Percentiles rank a stretch among this genome's conserved stretches.
These are phyloP conservation scores for Anagyrus pseudococci DNA, from an alignment of 2,888 invertebrate genomes.

Conservation along the genomic window DNA sequence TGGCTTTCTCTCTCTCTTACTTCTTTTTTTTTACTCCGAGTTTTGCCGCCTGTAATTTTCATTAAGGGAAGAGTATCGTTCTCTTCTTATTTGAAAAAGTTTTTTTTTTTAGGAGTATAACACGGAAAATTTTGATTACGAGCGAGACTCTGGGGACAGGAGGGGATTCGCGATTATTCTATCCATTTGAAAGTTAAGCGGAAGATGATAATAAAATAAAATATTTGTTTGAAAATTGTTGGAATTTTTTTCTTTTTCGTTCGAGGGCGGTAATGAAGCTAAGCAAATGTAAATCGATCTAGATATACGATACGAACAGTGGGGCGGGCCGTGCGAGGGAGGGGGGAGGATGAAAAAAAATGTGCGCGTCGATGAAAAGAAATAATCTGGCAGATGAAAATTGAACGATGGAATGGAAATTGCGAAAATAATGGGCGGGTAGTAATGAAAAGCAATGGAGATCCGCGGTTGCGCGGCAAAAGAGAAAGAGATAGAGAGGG, in stretches of 20 bases:
- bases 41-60: background rate
- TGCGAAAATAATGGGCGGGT: conserved; percentile 16
- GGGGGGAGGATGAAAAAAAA: too few species aligned
- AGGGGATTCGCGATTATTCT: too few species aligned
- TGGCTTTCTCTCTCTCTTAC: background rate
- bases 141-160: too few species aligned
- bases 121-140: too few species aligned
- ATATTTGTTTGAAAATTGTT: background rate
- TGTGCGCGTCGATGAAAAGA: too few species aligned
- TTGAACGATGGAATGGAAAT: conserved; percentile 8
- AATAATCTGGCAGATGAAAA: conserved; percentile 3
- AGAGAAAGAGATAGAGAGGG: background rate
- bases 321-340: too few species aligned
- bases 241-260: too few species aligned
- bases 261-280: too few species aligned
- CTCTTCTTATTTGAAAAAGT: background rate
- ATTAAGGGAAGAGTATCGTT: background rate
- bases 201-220: background rate
- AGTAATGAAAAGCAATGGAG: conserved; percentile 10
- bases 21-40: background rate
- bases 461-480: background rate
- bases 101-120: too few species aligned
- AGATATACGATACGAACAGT: background rate
- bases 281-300: background rate
- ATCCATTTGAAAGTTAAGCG: too few species aligned